Conservation (phyloP, 2,888 invertebrate genomes). For the Belgica antarctica region DNA sequence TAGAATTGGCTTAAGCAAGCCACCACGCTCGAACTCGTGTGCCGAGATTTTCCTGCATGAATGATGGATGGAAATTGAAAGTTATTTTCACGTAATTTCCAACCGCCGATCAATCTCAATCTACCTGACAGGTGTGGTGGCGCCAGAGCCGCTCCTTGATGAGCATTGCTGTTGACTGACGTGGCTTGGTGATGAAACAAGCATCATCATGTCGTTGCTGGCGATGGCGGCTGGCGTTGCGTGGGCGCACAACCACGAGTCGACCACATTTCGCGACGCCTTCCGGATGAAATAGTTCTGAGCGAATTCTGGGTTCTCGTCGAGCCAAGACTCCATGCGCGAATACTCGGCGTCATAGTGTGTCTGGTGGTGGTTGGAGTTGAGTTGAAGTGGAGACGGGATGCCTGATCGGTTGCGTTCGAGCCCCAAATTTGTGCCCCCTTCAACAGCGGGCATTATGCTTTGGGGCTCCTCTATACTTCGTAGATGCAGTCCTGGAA, state of each 20-base stretch:
- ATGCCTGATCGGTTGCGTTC: slow-evolving; percentile 59
- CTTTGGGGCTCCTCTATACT: slow-evolving; percentile 77
- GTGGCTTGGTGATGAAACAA: slow-evolving; percentile 60
- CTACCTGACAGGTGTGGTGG: slow-evolving; percentile 88
- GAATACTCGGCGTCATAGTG: slow-evolving; percentile 83
- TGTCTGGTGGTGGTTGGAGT: slow-evolving; percentile 53
- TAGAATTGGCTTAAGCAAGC: slow-evolving; percentile 87
- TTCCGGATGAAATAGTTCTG: slow-evolving; percentile 91
- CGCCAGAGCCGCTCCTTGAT: slow-evolving; percentile 76
- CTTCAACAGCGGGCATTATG: slow-evolving; percentile 63
- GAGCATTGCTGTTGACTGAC: slow-evolving; percentile 57
- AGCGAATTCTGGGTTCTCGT: slow-evolving; percentile 93
- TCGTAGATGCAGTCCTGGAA: slow-evolving; percentile 79
- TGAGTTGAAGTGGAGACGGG: slow-evolving; percentile 53
- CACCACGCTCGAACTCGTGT: slow-evolving; percentile 93
- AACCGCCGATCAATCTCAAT: neutral
- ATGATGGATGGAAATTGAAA: neutral
- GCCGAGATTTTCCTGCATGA: slow-evolving; percentile 79
- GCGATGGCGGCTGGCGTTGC: slow-evolving; percentile 66
- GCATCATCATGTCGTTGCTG: slow-evolving; percentile 55
- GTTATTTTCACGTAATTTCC: neutral
- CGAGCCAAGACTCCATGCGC: slow-evolving; percentile 91
- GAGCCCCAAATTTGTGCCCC: slow-evolving; percentile 67
- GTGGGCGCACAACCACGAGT: slow-evolving; percentile 88
- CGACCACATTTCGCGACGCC: slow-evolving; percentile 88